Conservation (phyloP, 1,140 invertebrate genomes). For the Drosophila ambigua region DNA sequence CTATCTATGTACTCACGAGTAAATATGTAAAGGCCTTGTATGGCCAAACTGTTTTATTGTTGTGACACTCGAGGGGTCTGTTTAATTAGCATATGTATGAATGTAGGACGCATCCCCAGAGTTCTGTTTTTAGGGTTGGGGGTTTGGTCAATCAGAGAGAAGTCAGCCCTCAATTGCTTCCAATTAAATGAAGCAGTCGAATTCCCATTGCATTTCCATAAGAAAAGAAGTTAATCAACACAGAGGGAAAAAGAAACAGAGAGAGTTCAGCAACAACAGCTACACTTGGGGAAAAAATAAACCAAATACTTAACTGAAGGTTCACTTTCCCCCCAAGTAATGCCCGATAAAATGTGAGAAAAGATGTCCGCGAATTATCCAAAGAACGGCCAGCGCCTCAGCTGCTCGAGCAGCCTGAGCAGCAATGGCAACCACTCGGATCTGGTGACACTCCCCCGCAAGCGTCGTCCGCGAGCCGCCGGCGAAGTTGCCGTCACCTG, state of each 20-base stretch:
- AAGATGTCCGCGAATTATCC: slow-evolving; percentile 42
- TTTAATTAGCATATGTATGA: slow-evolving; percentile 58
- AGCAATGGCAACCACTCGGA: slow-evolving; percentile 40
- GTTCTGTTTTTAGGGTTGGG: neutral
- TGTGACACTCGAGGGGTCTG: slow-evolving; percentile 64
- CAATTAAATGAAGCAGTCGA: slow-evolving; percentile 51
- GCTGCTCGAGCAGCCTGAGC: slow-evolving; percentile 52
- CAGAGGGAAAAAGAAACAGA: no score
- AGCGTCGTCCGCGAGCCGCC: slow-evolving; percentile 75
- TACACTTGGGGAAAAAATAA: neutral
- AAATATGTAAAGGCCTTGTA: slow-evolving; percentile 3
- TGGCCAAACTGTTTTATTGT: slow-evolving; percentile 30
- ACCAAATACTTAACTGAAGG: no score
- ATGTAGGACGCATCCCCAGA: neutral
- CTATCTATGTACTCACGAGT: neutral
- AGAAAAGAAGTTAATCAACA: slow-evolving; percentile 32
- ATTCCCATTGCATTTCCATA: slow-evolving; percentile 14
- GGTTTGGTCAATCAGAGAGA: slow-evolving; percentile 16
- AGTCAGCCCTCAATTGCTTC: slow-evolving; percentile 56
- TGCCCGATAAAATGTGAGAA: slow-evolving; percentile 21
- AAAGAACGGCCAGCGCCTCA: slow-evolving; percentile 46
- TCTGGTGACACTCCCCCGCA: slow-evolving; percentile 72
- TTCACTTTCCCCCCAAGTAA: neutral
- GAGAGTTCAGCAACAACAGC: slow-evolving; percentile 3
- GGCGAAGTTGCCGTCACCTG: slow-evolving; percentile 79